Conservation (phyloP, 2,888 invertebrate genomes). For the Trichogramma dendrolimi region DNA sequence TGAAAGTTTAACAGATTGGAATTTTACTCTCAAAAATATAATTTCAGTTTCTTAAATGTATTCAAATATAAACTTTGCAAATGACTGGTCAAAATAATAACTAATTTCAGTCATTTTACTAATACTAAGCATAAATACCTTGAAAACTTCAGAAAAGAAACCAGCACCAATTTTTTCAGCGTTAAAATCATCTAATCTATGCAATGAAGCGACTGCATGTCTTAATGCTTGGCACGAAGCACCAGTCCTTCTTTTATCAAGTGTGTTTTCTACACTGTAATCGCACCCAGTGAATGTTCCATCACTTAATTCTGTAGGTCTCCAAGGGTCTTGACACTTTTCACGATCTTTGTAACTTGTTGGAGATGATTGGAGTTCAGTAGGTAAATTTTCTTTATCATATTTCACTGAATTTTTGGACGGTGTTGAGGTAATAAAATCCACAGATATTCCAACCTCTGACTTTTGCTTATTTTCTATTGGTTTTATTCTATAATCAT, state of each 20-base stretch:
- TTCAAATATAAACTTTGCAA: neutral
- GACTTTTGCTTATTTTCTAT: slow-evolving; percentile 15
- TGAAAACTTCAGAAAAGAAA: slow-evolving; percentile 96
- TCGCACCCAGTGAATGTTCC: slow-evolving; percentile 29
- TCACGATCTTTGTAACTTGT: slow-evolving; percentile 47
- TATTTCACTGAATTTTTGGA: slow-evolving; percentile 34
- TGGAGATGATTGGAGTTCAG: slow-evolving; percentile 45
- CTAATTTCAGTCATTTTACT: neutral
- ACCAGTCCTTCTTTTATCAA: slow-evolving; percentile 57
- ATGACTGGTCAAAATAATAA: neutral
- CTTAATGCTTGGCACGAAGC: slow-evolving; percentile 85
- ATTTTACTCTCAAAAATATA: no score
- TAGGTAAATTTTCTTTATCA: slow-evolving; percentile 40
- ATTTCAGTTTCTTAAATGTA: neutral
- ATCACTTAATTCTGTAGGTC: slow-evolving; percentile 47
- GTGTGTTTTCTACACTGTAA: slow-evolving; percentile 34
- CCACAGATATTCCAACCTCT: slow-evolving; percentile 11
- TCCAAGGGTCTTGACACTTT: slow-evolving; percentile 47
- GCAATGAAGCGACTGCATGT: slow-evolving; percentile 86
- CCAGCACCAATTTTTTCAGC: slow-evolving; percentile 91
- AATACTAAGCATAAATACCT: slow-evolving; percentile 62
- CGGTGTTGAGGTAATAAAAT: slow-evolving; percentile 34
- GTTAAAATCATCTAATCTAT: slow-evolving; percentile 89
- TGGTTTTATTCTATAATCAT: slow-evolving; percentile 27
- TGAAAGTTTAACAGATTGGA: no score